phyloP scores from a whole-genome alignment of 2,888 invertebrate genomes.

The Drosophila neotestacea region DNA sequence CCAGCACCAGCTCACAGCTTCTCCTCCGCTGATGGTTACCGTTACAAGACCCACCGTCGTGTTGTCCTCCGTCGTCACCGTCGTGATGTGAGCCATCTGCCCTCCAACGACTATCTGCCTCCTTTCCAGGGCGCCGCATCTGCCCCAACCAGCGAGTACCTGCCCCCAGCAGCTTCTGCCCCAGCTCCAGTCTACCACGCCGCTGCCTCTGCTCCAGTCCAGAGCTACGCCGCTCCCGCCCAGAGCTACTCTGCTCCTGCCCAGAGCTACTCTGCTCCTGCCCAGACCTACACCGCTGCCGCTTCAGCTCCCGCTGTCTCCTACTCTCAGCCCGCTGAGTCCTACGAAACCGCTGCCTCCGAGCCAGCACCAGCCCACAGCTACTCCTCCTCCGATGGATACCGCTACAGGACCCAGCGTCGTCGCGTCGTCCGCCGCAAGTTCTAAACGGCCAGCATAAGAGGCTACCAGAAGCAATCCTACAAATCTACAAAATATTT shows the following conservation, averaged over 20 bases:
- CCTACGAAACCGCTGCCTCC: constrained; percentile 51
- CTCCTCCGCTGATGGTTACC: constrained; percentile 77
- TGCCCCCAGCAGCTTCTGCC: constrained; percentile 26
- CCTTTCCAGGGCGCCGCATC: constrained; percentile 59
- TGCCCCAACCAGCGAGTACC: constrained; percentile 59
- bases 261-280: constrained; percentile 25
- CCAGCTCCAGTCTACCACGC: constrained; percentile 37
- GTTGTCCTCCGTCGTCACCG: constrained; percentile 76
- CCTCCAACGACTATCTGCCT: constrained; percentile 80
- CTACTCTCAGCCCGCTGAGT: constrained; percentile 51
- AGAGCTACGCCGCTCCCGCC: constrained; percentile 31
- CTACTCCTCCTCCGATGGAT: constrained; percentile 81
- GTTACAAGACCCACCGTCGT: constrained; percentile 79
- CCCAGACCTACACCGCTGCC: constrained; percentile 46
- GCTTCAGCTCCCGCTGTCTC: constrained; percentile 49
- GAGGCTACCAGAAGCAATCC: constrained; percentile 52
- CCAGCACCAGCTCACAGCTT: constrained; percentile 66
- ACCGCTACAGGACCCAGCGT: constrained; percentile 83
- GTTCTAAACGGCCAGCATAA: constrained; percentile 51
- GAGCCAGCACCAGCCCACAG: constrained; percentile 73
- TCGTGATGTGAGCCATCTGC: constrained; percentile 79
- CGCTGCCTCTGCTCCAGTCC: constrained; percentile 55
- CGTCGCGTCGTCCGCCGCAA: constrained; percentile 80
- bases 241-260: constrained; percentile 3
- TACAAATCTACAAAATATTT: constrained; percentile 18